These are phyloP conservation scores for Ameiurus melas DNA, from an alignment of 2,113 vertebrate genomes.

Conservation along the genomic window DNA sequence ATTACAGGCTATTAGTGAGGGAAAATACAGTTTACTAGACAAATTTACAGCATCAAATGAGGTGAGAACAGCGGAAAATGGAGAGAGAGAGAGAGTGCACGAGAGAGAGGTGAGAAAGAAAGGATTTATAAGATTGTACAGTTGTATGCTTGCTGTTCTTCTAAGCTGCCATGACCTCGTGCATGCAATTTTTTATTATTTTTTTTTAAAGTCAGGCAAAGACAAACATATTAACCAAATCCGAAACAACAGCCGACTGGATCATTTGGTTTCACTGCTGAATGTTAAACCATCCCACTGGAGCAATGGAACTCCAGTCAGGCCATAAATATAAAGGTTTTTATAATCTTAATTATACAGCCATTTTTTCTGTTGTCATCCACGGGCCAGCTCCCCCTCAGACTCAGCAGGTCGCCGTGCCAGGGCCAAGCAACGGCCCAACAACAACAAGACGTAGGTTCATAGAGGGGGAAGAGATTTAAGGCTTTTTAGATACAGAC, in stretches of 20 bases:
- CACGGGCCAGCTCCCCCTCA: conserved; percentile 59
- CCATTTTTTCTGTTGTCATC: conserved; percentile 55
- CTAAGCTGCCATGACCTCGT: neutral
- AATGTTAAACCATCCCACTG: conserved; percentile 32
- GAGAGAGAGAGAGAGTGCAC: conserved; percentile 14
- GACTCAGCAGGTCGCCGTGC: conserved; percentile 60
- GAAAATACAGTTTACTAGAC: conserved; percentile 55
- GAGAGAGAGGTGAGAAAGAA: conserved; percentile 1
- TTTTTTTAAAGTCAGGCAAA: neutral
- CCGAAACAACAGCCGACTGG: conserved; percentile 40
- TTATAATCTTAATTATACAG: conserved; percentile 63
- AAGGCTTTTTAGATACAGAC: conserved; percentile 62
- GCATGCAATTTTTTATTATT: neutral
- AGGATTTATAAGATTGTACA: conserved; percentile 15
- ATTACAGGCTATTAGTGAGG: conserved; percentile 52
- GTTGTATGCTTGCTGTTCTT: conserved; percentile 36
- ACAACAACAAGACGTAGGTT: conserved; percentile 66
- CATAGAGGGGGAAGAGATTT: conserved; percentile 58
- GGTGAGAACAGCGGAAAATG: conserved; percentile 39
- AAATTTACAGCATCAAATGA: conserved; percentile 54
- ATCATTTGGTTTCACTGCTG: conserved; percentile 32
- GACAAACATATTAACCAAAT: conserved; percentile 43
- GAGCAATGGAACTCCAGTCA: conserved; percentile 12
- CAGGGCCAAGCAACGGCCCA: conserved; percentile 62
- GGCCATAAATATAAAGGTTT: conserved; percentile 60